Evolutionary conservation across 2,797 vertebrate genomes (phyloP), one percentile per base, ranked within the genome.

Genomic region (Microctenopoma stevenorrisi): DNA sequence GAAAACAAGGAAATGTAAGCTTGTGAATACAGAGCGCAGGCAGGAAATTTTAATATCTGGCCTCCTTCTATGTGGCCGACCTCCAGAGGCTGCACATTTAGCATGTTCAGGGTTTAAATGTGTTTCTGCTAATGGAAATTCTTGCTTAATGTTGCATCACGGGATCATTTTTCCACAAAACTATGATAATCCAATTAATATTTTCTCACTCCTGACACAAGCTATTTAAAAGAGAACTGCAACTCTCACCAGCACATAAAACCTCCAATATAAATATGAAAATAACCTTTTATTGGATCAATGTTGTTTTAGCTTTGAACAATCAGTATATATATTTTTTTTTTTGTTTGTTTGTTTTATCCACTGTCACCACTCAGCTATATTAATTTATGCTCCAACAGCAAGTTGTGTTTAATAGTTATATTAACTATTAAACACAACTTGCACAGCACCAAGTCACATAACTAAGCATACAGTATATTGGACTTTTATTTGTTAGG

Each of bases 1-100:
- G 35, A 79, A 85, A 86, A 89, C 76, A 85, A 82, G 81, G 82
- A 83, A 86, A 86, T 78, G 71, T 68, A 70, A 52, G 68, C 79
- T 82, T 83, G 82, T 79, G 86, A 83, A 87, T 80, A 86, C 81
- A 86, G 77, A 79, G 53, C 3, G 22, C 33, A 50, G 71, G 78
- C 69, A 76, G 73, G 84, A 79, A 35, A 83, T 84, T 46, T 81
- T 48, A 59, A 67, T 7, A 53, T 37, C 58, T 50, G 26, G 40
- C 70, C 48, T 70, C 59, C 12, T 48, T 65, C 49, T 25, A 69
- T 44, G 62, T 59, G 70, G 57, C 52, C 50, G 33, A 52, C 37
- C 40, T 78, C 30, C 46, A 58, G 57, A 62, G 55, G 40, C 55
- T 69, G 79, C 72, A 86, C 69, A 77, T 74, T 76, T 46, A 64